phyloP scores from a whole-genome alignment of 1,140 invertebrate species.

The Ladona fulva region DNA sequence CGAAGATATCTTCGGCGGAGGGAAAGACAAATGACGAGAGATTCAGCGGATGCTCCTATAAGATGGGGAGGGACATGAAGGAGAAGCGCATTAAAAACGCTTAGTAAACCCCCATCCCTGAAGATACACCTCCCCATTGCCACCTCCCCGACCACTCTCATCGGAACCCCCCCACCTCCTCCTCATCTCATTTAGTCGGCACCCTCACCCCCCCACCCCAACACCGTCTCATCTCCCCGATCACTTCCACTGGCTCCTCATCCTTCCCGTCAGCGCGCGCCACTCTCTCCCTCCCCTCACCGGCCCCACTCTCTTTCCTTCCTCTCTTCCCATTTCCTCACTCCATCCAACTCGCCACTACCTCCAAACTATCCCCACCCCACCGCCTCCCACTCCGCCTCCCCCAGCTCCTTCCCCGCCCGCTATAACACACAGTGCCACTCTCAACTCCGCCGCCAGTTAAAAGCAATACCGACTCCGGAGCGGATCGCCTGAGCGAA shows the following conservation, averaged over 20 bases:
- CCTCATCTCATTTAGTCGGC: neutral
- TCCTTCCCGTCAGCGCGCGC: neutral
- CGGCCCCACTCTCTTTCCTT: neutral
- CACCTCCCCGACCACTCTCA: neutral
- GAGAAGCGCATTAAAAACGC: neutral
- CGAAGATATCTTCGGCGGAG: no score
- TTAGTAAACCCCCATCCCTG: neutral
- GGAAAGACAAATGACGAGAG: no score
- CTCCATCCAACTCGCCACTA: neutral
- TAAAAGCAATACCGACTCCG: constrained; percentile 8
- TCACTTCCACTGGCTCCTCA: neutral
- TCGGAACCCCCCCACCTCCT: neutral
- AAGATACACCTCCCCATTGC: neutral
- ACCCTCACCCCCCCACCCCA: neutral
- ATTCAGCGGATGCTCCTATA: neutral
- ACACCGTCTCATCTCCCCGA: neutral
- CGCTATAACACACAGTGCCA: constrained; percentile 3
- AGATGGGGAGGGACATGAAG: neutral
- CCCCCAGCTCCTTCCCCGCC: neutral
- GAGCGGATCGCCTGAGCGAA: constrained; percentile 1
- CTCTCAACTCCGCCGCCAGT: neutral
- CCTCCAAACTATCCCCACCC: constrained; percentile 6
- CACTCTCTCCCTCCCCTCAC: neutral
- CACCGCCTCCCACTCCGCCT: neutral
- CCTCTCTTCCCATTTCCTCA: neutral